A percentile compares a stretch with the other conserved stretches of the same genome.
Evolutionary conservation across 2,113 vertebrate genomes (phyloP).

Genomic region (Clupea harengus): DNA sequence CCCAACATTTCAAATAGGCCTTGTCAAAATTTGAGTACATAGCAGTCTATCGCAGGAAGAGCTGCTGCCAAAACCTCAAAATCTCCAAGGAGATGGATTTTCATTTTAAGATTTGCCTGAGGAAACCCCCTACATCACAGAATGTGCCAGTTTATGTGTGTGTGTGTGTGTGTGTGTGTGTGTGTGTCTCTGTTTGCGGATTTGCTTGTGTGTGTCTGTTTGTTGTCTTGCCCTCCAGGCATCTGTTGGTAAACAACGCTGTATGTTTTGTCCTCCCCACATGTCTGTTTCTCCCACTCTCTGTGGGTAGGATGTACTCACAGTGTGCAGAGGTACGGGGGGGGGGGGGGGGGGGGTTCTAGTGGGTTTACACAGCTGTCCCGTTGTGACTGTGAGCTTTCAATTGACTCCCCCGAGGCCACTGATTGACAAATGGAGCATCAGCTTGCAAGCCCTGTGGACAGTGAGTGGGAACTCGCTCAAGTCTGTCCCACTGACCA

Average conservation of each 20-base stretch:
- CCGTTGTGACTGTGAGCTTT: neutral
- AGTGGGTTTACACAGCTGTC: conserved; percentile 38
- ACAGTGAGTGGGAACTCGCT: no score
- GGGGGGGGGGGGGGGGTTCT: neutral
- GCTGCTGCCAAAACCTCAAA: neutral
- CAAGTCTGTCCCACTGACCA: neutral
- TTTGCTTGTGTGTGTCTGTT: conserved; percentile 16
- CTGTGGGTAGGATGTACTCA: neutral
- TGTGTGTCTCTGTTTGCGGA: neutral
- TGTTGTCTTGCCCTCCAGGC: conserved; percentile 17
- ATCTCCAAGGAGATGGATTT: conserved; percentile 4
- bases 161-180: neutral
- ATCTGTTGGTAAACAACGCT: conserved; percentile 31
- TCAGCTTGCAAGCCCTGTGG: no score
- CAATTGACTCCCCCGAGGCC: neutral
- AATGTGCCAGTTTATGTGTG: neutral
- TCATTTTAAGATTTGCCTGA: neutral
- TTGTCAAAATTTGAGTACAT: neutral
- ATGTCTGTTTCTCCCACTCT: neutral
- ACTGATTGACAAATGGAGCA: neutral
- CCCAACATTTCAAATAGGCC: neutral
- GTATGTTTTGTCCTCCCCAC: neutral
- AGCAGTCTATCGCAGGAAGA: neutral
- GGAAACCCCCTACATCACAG: conserved; percentile 10
- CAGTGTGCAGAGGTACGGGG: neutral